Evolutionary conservation across 2,797 vertebrate species (phyloP).

Genomic region (Hafferia zeledoni): DNA sequence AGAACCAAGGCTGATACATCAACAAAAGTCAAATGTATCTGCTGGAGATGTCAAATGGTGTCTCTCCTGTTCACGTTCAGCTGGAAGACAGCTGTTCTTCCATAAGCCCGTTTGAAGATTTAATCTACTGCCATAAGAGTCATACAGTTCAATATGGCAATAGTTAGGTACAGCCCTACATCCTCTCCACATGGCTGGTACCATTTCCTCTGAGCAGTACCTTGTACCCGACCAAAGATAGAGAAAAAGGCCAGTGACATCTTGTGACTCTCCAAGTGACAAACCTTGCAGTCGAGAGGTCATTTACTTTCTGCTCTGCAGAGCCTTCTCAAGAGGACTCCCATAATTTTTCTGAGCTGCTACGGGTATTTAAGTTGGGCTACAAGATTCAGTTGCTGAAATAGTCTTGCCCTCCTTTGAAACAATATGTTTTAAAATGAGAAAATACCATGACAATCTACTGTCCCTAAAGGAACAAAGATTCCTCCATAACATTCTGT

Average conservation of each 20-base stretch:
- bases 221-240: not conserved
- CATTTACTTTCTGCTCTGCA: not conserved
- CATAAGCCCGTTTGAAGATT: not conserved
- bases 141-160: not conserved
- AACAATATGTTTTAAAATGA: not conserved
- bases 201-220: not conserved
- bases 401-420: not conserved
- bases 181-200: not conserved
- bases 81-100: not conserved
- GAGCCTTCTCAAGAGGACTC: not conserved
- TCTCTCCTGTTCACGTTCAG: not conserved
- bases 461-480: not conserved
- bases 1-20: not conserved
- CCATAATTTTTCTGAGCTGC: not conserved
- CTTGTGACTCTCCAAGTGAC: not conserved
- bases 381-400: not conserved
- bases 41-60: not conserved
- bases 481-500: not conserved
- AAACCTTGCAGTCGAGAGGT: accelerated
- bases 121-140: not conserved
- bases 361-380: not conserved
- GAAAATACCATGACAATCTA: not conserved
- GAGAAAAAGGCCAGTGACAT: not conserved
- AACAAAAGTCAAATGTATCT: not conserved
- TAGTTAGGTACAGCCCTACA: not conserved